Evolutionary conservation across 2,888 invertebrate genomes (phyloP).

Genomic region (Tolmerus cingulatus): DNA sequence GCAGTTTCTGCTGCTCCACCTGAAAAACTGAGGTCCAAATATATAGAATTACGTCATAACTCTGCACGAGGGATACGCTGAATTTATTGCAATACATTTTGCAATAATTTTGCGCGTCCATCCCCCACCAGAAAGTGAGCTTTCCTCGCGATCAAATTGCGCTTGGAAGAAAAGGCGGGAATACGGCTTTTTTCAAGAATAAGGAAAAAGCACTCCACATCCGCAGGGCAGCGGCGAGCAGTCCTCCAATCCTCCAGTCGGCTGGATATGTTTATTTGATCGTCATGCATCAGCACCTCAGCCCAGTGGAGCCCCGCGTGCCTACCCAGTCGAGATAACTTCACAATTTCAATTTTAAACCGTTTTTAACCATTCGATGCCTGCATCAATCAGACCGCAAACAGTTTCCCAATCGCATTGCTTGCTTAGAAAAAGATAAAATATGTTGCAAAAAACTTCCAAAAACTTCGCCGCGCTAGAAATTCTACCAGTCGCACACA

Average conservation of each 20-base stretch:
- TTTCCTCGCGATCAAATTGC: background rate
- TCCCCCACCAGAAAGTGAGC: background rate
- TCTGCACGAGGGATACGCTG: background rate
- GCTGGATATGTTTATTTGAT: background rate
- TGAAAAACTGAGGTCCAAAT: background rate
- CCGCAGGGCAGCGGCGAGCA: background rate
- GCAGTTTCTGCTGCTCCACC: background rate
- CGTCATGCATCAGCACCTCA: background rate
- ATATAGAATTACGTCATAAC: background rate
- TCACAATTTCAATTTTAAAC: background rate
- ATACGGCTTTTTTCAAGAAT: background rate
- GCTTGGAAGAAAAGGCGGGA: background rate
- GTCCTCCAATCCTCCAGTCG: background rate
- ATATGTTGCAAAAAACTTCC: background rate
- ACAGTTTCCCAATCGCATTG: background rate
- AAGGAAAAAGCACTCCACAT: background rate
- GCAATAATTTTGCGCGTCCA: background rate
- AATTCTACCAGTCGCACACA: background rate
- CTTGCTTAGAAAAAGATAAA: background rate
- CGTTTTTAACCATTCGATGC: background rate
- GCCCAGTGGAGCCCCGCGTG: background rate
- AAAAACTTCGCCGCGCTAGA: background rate
- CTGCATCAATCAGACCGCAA: background rate
- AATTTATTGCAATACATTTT: background rate
- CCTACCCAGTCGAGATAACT: background rate